These are phyloP conservation scores for Eurytoma adleriae DNA, from an alignment of 2,888 invertebrate genomes.

Conservation along the genomic window DNA sequence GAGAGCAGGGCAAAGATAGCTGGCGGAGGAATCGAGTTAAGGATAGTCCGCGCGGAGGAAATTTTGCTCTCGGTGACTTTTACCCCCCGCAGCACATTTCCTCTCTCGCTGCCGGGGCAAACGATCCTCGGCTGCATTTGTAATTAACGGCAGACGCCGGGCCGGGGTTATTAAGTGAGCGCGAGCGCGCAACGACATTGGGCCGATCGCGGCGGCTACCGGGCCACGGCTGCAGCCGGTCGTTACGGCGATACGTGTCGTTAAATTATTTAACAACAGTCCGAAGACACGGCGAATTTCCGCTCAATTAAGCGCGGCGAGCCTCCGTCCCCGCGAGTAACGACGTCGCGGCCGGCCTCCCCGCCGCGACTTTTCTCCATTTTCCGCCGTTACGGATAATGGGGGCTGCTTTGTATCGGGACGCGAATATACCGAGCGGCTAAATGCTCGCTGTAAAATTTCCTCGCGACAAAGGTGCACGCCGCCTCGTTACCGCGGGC, in stretches of 20 bases:
- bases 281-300: slow-evolving; percentile 27
- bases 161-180: slow-evolving; percentile 22
- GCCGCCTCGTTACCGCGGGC: neutral
- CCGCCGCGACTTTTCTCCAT: slow-evolving; percentile 34
- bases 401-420: slow-evolving; percentile 26
- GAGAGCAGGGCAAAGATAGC: neutral
- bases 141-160: slow-evolving; percentile 34
- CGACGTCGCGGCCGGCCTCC: neutral
- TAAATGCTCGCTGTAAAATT: neutral
- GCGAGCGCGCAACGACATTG: neutral
- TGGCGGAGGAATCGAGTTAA: slow-evolving; percentile 3
- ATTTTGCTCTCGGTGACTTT: slow-evolving; percentile 27
- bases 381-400: slow-evolving; percentile 22
- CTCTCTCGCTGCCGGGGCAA: neutral
- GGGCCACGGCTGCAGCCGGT: slow-evolving; percentile 2
- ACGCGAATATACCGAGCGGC: neutral
- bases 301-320: slow-evolving; percentile 39
- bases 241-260: slow-evolving; percentile 37
- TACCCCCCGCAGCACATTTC: neutral
- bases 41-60: slow-evolving; percentile 8
- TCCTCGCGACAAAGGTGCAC: neutral
- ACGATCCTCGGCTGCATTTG: slow-evolving; percentile 13
- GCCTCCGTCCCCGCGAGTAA: neutral
- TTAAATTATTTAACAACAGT: slow-evolving; percentile 46
- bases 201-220: neutral